phyloP scores from a whole-genome alignment of 2,797 vertebrate genomes.

The Sebastes variabilis region DNA sequence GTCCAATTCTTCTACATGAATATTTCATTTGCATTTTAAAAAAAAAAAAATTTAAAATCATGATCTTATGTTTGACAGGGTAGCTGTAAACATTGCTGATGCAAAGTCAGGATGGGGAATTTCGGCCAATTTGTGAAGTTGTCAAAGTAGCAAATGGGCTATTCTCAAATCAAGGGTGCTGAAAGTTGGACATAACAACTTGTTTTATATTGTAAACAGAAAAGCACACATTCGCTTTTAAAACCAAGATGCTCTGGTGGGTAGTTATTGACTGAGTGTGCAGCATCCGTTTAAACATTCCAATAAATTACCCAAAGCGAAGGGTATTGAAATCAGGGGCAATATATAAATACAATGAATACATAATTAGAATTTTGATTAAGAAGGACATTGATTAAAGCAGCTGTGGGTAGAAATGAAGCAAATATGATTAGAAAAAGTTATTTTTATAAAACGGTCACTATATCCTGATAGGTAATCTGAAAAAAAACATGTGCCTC shows the following conservation, averaged over 20 bases:
- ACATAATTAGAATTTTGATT: slow-evolving; percentile 11
- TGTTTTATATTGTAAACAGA: background rate
- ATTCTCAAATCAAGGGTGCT: background rate
- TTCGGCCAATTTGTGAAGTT: background rate
- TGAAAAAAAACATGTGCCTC: too few relatives aligned
- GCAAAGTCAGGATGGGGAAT: slow-evolving; percentile 1
- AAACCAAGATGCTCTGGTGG: background rate
- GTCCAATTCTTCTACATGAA: slow-evolving; percentile 46
- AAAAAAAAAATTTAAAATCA: slow-evolving; percentile 8
- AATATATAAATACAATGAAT: background rate
- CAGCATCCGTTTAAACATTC: background rate
- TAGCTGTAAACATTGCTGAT: slow-evolving; percentile 36
- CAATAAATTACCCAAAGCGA: background rate
- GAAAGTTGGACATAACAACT: background rate
- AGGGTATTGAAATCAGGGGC: background rate
- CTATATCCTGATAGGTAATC: too few relatives aligned
- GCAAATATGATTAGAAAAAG: too few relatives aligned
- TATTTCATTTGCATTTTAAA: slow-evolving; percentile 44
- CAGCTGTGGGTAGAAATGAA: too few relatives aligned
- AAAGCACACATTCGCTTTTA: background rate
- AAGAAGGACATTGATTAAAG: background rate
- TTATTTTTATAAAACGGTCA: too few relatives aligned
- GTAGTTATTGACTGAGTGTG: background rate
- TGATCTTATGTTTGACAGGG: slow-evolving; percentile 22
- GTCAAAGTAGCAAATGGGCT: slow-evolving; percentile 1